phyloP scores from a whole-genome alignment of 2,797 vertebrate genomes.

The Tarsius wallacei region DNA sequence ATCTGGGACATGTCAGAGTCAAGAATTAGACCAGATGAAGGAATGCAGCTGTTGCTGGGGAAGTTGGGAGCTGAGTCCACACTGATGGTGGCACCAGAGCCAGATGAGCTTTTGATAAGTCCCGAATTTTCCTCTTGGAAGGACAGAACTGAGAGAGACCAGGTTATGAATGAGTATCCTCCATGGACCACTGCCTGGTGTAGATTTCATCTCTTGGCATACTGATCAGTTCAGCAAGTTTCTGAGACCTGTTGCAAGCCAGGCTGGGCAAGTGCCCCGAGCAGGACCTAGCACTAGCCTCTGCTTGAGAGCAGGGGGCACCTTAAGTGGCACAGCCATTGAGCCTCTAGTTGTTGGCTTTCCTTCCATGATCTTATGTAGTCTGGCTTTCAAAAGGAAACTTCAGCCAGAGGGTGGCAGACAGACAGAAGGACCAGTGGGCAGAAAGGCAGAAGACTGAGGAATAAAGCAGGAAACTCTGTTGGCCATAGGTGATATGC shows the following conservation, averaged over 20 bases:
- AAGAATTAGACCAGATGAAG: neutral
- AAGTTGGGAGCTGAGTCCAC: neutral
- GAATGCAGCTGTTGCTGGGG: neutral
- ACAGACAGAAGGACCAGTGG: neutral
- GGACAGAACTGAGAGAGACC: neutral
- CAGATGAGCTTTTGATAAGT: neutral
- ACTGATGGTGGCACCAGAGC: neutral
- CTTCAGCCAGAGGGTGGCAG: neutral
- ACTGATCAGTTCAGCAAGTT: neutral
- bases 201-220: neutral
- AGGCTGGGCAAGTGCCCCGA: neutral
- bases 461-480: neutral
- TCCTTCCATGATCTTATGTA: neutral
- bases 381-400: conserved; percentile 31
- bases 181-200: rapidly evolving
- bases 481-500: neutral
- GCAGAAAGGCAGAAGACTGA: neutral
- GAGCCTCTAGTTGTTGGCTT: neutral
- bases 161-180: too few species aligned
- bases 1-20: neutral
- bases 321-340: neutral
- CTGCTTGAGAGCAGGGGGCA: neutral
- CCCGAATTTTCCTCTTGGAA: neutral
- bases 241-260: neutral
- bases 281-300: neutral